These are phyloP conservation scores for Montipora efflorescens DNA, from an alignment of 64 coral and sea anemone species.

Conservation along the genomic window DNA sequence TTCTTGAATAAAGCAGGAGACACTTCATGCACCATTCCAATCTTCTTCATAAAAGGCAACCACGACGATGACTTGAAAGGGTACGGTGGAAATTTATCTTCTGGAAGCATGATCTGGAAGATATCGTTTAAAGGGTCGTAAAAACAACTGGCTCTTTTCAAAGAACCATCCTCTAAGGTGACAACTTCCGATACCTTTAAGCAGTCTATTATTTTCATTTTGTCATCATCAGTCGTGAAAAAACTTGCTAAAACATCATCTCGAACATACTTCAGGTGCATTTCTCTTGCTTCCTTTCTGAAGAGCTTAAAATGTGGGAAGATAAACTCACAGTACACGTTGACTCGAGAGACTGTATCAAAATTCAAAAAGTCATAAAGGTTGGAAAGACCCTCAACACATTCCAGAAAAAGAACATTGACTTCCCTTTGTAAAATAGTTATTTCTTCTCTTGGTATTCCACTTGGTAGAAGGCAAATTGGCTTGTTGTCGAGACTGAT, in stretches of 20 bases:
- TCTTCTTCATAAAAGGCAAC: slow-evolving; percentile 35
- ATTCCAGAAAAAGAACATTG: slow-evolving; percentile 57
- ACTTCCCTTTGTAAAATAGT: slow-evolving; percentile 16
- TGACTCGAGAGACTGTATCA: neutral
- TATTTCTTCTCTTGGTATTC: slow-evolving; percentile 47
- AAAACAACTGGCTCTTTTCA: slow-evolving; percentile 4
- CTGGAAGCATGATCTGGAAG: slow-evolving; percentile 37
- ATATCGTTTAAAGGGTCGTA: slow-evolving; percentile 39
- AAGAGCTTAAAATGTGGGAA: slow-evolving; percentile 56
- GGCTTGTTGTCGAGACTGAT: neutral
- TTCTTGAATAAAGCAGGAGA: neutral
- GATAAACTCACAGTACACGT: slow-evolving; percentile 65
- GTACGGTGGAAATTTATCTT: slow-evolving; percentile 28
- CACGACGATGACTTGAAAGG: neutral
- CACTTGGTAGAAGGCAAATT: neutral
- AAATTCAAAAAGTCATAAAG: slow-evolving; percentile 15
- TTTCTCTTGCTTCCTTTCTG: slow-evolving; percentile 34
- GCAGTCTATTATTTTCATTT: neutral
- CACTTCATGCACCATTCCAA: slow-evolving; percentile 52
- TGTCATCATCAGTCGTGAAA: neutral
- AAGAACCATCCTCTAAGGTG: slow-evolving; percentile 12
- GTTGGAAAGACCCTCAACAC: neutral
- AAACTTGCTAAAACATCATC: neutral
- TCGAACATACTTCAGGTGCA: slow-evolving; percentile 44
- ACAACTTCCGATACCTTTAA: slow-evolving; percentile 15